phyloP scores from a whole-genome alignment of 1,140 invertebrate genomes.

The Danaus plexippus region DNA sequence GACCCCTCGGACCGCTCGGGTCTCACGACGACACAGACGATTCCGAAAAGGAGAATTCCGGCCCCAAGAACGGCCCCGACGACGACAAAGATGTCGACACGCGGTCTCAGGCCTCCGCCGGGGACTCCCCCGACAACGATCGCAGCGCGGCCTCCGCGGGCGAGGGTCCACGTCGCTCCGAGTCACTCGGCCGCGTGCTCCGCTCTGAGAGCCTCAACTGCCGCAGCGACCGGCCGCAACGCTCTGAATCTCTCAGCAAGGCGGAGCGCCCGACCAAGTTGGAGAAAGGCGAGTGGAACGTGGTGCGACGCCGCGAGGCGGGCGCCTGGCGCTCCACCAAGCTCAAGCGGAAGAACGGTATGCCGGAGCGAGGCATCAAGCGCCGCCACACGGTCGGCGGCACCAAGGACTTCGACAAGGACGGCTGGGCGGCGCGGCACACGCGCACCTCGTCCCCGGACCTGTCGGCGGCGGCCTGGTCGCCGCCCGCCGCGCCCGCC shows the following conservation, averaged over 20 bases:
- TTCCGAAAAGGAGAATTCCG: constrained; percentile 39
- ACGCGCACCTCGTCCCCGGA: constrained; percentile 66
- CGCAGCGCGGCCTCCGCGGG: too few species aligned
- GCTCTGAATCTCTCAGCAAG: constrained; percentile 81
- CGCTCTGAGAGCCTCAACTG: constrained; percentile 71
- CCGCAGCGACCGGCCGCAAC: constrained; percentile 70
- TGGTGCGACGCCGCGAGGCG: constrained; percentile 79
- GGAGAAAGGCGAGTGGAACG: constrained; percentile 87
- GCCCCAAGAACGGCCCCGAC: constrained; percentile 22
- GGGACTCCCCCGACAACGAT: constrained; percentile 50
- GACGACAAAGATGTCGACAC: constrained; percentile 61
- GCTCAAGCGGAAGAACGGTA: constrained; percentile 81
- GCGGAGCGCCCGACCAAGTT: constrained; percentile 81
- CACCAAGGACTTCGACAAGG: constrained; percentile 82
- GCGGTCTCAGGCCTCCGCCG: constrained; percentile 44
- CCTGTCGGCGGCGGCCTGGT: constrained; percentile 45
- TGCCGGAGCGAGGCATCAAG: constrained; percentile 84
- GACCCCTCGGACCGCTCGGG: constrained; percentile 14
- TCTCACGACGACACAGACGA: constrained; percentile 32
- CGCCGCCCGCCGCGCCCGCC: constrained; percentile 35
- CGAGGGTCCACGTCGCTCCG: constrained; percentile 52
- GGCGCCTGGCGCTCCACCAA: constrained; percentile 73
- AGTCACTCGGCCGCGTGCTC: constrained; percentile 74
- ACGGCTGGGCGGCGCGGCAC: constrained; percentile 66
- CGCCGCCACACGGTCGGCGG: constrained; percentile 93